phyloP scores from a whole-genome alignment of 2,888 invertebrate genomes.

The Caenorhabditis angaria region DNA sequence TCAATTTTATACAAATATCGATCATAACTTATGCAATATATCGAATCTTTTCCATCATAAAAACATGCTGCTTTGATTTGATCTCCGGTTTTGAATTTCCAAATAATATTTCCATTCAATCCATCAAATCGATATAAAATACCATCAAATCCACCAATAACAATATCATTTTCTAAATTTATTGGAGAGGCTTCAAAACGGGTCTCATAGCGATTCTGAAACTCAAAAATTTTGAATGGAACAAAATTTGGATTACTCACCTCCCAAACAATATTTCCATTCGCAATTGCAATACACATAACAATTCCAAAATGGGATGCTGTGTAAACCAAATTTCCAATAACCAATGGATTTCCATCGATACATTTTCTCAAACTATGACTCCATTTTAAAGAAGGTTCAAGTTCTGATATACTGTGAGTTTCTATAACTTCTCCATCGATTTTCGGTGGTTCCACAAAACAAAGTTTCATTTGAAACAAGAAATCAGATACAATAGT shows the following conservation, averaged over 20 bases:
- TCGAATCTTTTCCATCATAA: background rate
- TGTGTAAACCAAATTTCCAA: slow-evolving; percentile 1
- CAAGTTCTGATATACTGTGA: background rate
- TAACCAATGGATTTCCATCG: slow-evolving; percentile 25
- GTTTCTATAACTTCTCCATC: background rate
- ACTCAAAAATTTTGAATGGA: background rate
- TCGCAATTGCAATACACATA: background rate
- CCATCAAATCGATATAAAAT: background rate
- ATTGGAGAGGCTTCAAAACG: slow-evolving; percentile 29
- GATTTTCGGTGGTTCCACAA: background rate
- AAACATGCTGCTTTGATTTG: background rate
- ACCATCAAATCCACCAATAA: slow-evolving; percentile 21
- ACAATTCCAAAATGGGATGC: background rate
- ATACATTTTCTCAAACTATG: slow-evolving; percentile 34
- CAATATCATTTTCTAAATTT: slow-evolving; percentile 15
- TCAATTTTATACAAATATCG: background rate
- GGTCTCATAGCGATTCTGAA: slow-evolving; percentile 17
- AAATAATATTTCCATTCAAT: background rate
- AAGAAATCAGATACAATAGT: slow-evolving; percentile 16
- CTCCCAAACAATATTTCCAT: background rate
- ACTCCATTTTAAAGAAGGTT: slow-evolving; percentile 30
- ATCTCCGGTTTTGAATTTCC: slow-evolving; percentile 7
- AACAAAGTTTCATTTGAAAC: too few species aligned
- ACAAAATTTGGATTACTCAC: background rate
- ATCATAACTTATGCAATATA: background rate